Evolutionary conservation across 2,113 vertebrate species (phyloP), one percentile per base, ranked within the genome.

Genomic region (Pelmatolapia mariae): DNA sequence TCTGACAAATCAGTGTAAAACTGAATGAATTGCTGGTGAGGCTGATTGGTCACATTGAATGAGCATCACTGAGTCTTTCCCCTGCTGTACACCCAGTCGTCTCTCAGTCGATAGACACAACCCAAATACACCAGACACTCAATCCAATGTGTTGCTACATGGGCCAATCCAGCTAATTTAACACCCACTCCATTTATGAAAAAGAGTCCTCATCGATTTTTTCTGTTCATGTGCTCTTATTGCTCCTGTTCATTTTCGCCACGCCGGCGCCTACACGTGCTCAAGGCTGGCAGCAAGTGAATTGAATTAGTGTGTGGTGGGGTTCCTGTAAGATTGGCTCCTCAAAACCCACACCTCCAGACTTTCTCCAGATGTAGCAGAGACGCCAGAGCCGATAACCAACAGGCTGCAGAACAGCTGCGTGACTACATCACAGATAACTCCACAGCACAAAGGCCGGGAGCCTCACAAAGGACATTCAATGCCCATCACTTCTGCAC

Each of bases 121-220:
- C 95, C 94, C 93, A 94, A 96, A 96, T 94, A 95, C 93, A 93
- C 88, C 94, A 92, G 89, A 85, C 95, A 94, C 95, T 95, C 95
- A 96, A 95, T 95, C 95, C 94, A 85, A 89, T 90, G 92, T 95
- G 95, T 95, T 95, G 89, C 95, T 94, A 94, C 95, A 95, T 90
- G 87, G 94, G 82, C 92, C 93, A 92, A 93, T 96, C 94, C 92
- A 91, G 94, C 94, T 96, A 96, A 96, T 96, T 96, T 96, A 96
- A 96, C 96, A 95, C 93, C 92, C 95, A 93, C 95, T 96, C 93
- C 90, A 95, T 96, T 95, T 95, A 96, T 96, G 95, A 95, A 96
- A 96, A 96, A 95, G 92, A 96, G 93, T 93, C 91, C 92, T 93
- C 94, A 96, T 96, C 89, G 96, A 96, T 96, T 95, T 94, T 87